Conservation (phyloP, 2,888 invertebrate genomes). For the Heliothis peltigera region DNA sequence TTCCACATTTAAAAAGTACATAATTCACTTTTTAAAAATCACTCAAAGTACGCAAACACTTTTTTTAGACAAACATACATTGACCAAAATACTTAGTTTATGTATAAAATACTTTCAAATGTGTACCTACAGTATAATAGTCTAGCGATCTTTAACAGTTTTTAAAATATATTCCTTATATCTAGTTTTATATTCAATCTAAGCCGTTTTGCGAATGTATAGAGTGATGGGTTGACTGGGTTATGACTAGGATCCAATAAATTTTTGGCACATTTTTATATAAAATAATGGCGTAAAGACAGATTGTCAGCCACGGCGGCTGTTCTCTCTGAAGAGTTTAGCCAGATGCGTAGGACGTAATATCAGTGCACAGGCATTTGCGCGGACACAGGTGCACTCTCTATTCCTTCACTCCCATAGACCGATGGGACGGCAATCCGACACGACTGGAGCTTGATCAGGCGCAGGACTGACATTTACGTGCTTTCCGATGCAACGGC, state of each 20-base stretch:
- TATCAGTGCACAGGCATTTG: no score
- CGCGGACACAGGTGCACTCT: no score
- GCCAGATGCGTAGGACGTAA: no score
- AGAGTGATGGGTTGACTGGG: no score
- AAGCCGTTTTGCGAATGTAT: conserved; percentile 31
- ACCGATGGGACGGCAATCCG: no score
- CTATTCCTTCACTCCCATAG: no score
- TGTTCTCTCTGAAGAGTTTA: no score
- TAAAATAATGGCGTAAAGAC: no score
- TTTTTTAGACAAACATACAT: conserved; percentile 35
- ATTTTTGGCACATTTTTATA: conserved; percentile 11
- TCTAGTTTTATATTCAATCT: conserved; percentile 22
- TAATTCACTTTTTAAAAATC: conserved; percentile 11
- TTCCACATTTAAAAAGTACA: conserved; percentile 43
- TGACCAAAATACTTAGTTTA: conserved; percentile 45
- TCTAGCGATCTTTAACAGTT: conserved; percentile 57
- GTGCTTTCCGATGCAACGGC: no score
- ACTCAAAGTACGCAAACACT: conserved; percentile 23
- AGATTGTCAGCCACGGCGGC: no score
- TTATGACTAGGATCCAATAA: background rate
- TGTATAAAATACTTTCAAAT: conserved; percentile 57
- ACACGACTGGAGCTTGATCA: no score
- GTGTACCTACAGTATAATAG: conserved; percentile 50
- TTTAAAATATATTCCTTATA: conserved; percentile 53
- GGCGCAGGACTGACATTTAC: no score